Base-by-base conservation (phyloP, 2,113 vertebrate species). In the Hyperoodon ampullatus region DNA sequence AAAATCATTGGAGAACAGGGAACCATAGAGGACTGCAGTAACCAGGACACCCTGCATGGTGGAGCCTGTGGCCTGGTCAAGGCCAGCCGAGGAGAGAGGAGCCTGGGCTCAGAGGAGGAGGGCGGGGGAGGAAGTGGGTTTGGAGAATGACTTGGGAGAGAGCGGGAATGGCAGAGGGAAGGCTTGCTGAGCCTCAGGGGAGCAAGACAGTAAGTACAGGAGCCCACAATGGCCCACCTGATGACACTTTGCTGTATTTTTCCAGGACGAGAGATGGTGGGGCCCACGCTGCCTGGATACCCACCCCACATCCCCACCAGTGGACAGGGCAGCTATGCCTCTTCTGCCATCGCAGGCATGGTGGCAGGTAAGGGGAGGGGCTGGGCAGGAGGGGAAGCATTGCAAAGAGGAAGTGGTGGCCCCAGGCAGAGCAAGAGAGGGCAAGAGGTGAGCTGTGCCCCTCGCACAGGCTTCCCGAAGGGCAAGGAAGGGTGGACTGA, bases 301-400 rank as follows among this genome's bases (percentile, higher is more conserved):
- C 99, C 99, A 30, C 99, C 99, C 70, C 99, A 99, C 98, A 99
- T 99, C 97, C 99, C 99, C 47, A 98, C 98, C 47, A 98, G 98
- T 1, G 99, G 99, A 66, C 99, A 99, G 98, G 97, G 99, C 23
- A 99, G 99, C 88, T 99, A 99, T 98, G 98, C 99, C 33, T 99
- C 99, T 61, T 99, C 99, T 6, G 99, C 99, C 96, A 99, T 99
- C 97, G 99, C 99, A 1, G 99, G 99, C 97, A 99, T 99, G 99
- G 99, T 99, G 80, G 98, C 99, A 98, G 99, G 99, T 99, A 99
- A 97, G 98, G 84, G 6, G 61, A 74, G 10, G 21, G 33, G 0
- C 33, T 50, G 70, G 50, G 26, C 39, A 30, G 39, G 70, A 15
- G 9, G 72, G 33, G 66, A 24, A n/a, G 6, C 33, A 35, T 10